phyloP scores from a whole-genome alignment of 2,888 invertebrate species.

The Melikaiella ostensackeni region DNA sequence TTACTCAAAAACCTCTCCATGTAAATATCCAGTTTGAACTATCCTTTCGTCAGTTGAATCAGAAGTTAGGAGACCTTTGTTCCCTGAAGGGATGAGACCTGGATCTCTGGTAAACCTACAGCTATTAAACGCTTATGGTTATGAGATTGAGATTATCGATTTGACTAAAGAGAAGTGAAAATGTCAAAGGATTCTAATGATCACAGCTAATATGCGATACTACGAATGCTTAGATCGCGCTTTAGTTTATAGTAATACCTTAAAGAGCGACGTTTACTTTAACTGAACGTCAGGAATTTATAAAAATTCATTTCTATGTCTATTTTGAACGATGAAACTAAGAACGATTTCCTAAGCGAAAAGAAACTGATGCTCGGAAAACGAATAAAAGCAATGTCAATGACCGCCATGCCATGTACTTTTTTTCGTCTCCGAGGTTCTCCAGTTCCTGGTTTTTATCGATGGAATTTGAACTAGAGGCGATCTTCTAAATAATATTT shows the following conservation, averaged over 20 bases:
- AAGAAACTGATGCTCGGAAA: constrained; percentile 17
- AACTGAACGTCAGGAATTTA: constrained; percentile 20
- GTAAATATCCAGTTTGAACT: constrained; percentile 5
- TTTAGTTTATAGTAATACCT: constrained; percentile 36
- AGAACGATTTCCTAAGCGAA: constrained; percentile 10
- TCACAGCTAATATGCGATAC: constrained; percentile 75
- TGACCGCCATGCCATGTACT: constrained; percentile 46
- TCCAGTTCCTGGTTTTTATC: constrained; percentile 11
- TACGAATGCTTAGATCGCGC: constrained; percentile 44
- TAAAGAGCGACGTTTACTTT: constrained; percentile 23
- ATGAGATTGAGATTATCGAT: constrained; percentile 57
- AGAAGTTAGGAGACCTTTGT: constrained; percentile 10
- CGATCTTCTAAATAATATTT: constrained; percentile 31
- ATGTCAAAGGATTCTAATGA: constrained; percentile 66
- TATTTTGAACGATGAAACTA: constrained; percentile 1
- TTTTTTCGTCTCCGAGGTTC: constrained; percentile 33
- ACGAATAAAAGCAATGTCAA: constrained; percentile 41
- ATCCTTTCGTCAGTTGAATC: constrained; percentile 22
- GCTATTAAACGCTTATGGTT: constrained; percentile 42
- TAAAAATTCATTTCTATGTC: background rate
- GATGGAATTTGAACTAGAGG: constrained; percentile 34
- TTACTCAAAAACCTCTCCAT: constrained; percentile 4
- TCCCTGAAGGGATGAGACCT: constrained; percentile 14
- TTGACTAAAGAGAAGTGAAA: constrained; percentile 62
- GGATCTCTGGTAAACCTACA: constrained; percentile 23